Conservation (phyloP, 92 coral and sea anemone genomes). For the Paragorgia papillata region DNA sequence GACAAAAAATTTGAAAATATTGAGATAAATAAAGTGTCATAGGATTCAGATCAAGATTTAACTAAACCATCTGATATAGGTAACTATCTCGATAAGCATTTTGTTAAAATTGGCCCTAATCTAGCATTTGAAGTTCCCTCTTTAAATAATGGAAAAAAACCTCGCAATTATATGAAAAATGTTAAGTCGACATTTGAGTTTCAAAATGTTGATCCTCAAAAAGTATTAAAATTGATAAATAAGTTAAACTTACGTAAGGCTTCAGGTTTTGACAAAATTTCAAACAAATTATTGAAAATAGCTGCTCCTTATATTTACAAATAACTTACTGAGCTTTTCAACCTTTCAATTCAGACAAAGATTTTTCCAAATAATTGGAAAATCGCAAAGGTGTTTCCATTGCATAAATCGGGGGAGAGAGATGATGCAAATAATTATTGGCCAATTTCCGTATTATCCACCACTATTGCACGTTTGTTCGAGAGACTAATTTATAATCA, state of each 20-base stretch:
- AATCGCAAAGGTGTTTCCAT: constrained; percentile 26
- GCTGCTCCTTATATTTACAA: background rate
- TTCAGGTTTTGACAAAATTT: constrained; percentile 17
- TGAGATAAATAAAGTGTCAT: constrained; percentile 23
- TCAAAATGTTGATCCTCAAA: background rate
- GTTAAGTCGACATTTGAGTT: constrained; percentile 9
- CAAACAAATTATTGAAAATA: constrained; percentile 4
- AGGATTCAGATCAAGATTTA: constrained; percentile 4
- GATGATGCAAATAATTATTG: constrained; percentile 22
- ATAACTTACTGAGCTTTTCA: constrained; percentile 19
- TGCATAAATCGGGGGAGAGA: constrained; percentile 22
- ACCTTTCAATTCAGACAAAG: constrained; percentile 12
- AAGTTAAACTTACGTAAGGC: constrained; percentile 11
- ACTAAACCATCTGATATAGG: constrained; percentile 39
- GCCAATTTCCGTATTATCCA: constrained; percentile 17
- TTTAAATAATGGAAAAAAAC: constrained; percentile 1
- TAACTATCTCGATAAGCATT: constrained; percentile 26
- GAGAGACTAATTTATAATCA: background rate
- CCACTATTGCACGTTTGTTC: background rate
- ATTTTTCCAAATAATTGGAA: constrained; percentile 23
- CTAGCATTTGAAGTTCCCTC: constrained; percentile 39
- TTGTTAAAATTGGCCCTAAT: constrained; percentile 20
- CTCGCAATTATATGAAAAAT: constrained; percentile 18
- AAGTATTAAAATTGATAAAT: background rate
- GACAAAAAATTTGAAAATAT: constrained; percentile 12